These are phyloP conservation scores for Parapristionchus giblindavisi DNA, from an alignment of 2,888 invertebrate genomes.

Conservation along the genomic window DNA sequence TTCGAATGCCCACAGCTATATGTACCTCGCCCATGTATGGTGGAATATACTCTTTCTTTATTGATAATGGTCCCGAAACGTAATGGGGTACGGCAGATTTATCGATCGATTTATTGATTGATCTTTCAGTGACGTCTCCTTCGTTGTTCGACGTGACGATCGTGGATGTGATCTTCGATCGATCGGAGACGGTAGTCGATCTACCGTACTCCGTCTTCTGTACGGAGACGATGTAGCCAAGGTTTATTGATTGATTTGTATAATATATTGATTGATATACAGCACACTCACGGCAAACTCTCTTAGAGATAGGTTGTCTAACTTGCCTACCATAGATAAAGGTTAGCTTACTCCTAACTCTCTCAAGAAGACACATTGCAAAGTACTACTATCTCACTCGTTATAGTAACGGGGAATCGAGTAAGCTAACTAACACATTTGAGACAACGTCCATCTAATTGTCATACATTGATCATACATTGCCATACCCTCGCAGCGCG, in stretches of 20 bases:
- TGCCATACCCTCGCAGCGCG: too few relatives aligned
- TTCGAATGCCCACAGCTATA: neutral
- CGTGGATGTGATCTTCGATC: slow-evolving; percentile 49
- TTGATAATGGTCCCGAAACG: neutral
- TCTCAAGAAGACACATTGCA: too few relatives aligned
- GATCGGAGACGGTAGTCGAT: slow-evolving; percentile 49
- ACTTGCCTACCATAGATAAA: too few relatives aligned
- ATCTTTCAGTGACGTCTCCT: slow-evolving; percentile 51
- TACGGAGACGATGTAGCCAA: slow-evolving; percentile 47
- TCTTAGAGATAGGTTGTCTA: too few relatives aligned
- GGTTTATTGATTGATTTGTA: slow-evolving; percentile 38
- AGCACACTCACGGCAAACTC: neutral
- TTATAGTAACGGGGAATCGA: too few relatives aligned
- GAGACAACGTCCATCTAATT: too few relatives aligned
- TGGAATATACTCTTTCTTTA: neutral
- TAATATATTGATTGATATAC: neutral
- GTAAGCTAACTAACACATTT: too few relatives aligned
- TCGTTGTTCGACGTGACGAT: slow-evolving; percentile 48
- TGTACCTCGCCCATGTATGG: neutral
- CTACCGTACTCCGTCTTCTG: slow-evolving; percentile 46
- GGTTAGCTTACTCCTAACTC: too few relatives aligned
- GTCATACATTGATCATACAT: too few relatives aligned
- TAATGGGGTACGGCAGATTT: too few relatives aligned
- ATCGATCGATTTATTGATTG: neutral
- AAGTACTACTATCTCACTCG: too few relatives aligned